Conservation (phyloP, 2,113 vertebrate genomes). For the Corvus hawaiiensis region DNA sequence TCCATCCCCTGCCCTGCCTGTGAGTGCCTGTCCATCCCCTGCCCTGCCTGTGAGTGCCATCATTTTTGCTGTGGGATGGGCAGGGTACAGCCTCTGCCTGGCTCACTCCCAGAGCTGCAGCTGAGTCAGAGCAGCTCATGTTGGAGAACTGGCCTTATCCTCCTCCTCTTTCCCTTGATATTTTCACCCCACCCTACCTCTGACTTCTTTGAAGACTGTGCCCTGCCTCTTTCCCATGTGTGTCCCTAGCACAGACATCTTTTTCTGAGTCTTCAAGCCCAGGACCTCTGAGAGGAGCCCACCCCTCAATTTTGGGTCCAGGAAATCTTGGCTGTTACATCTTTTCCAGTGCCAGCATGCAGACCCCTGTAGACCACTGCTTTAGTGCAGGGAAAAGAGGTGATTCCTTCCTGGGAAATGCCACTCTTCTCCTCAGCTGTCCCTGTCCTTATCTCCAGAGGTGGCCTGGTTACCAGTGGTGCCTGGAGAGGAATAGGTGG, state of each 20-base stretch:
- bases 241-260: fast-evolving
- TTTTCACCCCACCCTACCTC: neutral
- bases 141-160: neutral
- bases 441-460: neutral
- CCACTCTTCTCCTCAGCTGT: neutral
- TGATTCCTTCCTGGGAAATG: neutral
- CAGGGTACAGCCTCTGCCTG: neutral
- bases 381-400: neutral
- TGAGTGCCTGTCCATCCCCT: neutral
- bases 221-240: neutral
- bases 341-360: neutral
- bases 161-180: neutral
- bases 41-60: neutral
- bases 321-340: neutral
- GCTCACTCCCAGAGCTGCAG: neutral
- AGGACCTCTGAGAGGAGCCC: neutral
- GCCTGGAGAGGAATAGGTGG: neutral
- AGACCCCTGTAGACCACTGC: neutral
- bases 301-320: neutral
- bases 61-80: neutral
- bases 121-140: neutral
- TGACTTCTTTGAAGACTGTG: neutral
- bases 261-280: neutral
- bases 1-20: neutral
- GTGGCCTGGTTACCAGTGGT: neutral